Evolutionary conservation across 2,888 invertebrate species (phyloP), one percentile per base, ranked within the genome.

Genomic region (Thecophora atra): DNA sequence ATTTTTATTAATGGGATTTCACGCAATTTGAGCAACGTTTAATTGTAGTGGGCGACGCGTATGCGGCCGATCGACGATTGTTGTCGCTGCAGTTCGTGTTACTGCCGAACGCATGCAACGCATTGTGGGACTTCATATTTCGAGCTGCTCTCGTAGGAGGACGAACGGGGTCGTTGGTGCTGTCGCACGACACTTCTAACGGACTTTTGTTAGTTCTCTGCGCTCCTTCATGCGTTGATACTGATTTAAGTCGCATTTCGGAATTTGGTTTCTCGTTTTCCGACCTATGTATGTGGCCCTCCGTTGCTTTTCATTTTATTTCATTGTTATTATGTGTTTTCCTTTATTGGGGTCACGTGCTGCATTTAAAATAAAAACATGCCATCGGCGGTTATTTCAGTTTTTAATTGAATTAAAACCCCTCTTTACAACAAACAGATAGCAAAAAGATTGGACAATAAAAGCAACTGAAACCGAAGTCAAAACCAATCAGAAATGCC

Each of bases 1-100:
- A 70, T 73, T 72, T 71, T 76, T 77, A 80, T 80, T 80, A 81
- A 81, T 81, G 80, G 80, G 80, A 80, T 81, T 81, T 81, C 76
- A 80, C 80, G 80, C 80, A 81, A 79, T 77, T 81, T 80, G 76
- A 78, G 77, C 80, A 76, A 77, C 76, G 72, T 77, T 78, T 77
- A 77, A 77, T 77, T 76, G 73, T 44, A 70, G 54, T 63, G 21
- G 56, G 44, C 47, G 17, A 17, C 58, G 58, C 26, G 58, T 58
- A 58, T 11, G 8, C 58, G 1, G 28, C 24, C 1, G 4, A 13
- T 28, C 28, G 26, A 15, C 58, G 28, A 28, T 28, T 56, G 52
- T 56, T n/a, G 67, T 51, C 15, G 47, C 58, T 44, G n/a, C 62
- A 28, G 51, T 21, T 56, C 13, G 21, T 21, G 28, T 42, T 66